phyloP scores from a whole-genome alignment of 2,113 vertebrate species.

The Lycocorax pyrrhopterus region DNA sequence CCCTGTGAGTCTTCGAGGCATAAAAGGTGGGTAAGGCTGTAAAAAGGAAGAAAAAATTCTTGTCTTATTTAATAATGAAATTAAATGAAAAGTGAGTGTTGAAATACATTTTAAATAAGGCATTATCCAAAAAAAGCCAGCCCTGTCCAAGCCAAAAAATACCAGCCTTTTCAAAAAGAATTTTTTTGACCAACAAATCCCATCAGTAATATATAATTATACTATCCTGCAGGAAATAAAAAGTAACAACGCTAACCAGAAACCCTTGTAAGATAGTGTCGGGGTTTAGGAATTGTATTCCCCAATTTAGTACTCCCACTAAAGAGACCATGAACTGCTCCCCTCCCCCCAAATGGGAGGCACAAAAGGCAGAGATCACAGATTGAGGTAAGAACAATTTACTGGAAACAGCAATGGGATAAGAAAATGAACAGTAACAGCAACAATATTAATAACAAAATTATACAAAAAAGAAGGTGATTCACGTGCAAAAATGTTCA shows the following conservation, averaged over 20 bases:
- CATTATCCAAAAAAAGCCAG: background rate
- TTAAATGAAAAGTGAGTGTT: background rate
- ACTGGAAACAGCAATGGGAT: no score
- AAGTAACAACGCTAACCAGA: background rate
- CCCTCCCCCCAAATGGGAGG: background rate
- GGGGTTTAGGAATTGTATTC: background rate
- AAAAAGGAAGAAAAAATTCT: background rate
- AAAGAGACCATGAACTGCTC: background rate
- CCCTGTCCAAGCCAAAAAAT: background rate
- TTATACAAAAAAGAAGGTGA: background rate
- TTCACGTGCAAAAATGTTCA: background rate
- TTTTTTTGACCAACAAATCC: background rate
- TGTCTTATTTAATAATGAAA: background rate
- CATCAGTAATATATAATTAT: background rate
- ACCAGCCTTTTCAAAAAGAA: background rate
- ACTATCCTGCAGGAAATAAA: background rate
- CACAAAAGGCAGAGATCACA: background rate
- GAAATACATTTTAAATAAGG: background rate
- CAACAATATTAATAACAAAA: background rate
- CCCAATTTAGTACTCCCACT: background rate
- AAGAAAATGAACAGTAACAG: background rate
- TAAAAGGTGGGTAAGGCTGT: conserved; percentile 89
- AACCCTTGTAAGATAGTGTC: background rate
- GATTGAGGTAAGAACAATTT: background rate
- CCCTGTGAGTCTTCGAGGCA: conserved; percentile 87